These are phyloP conservation scores for Ptilodon capucinus DNA, from an alignment of 2,888 invertebrate genomes.

Conservation along the genomic window DNA sequence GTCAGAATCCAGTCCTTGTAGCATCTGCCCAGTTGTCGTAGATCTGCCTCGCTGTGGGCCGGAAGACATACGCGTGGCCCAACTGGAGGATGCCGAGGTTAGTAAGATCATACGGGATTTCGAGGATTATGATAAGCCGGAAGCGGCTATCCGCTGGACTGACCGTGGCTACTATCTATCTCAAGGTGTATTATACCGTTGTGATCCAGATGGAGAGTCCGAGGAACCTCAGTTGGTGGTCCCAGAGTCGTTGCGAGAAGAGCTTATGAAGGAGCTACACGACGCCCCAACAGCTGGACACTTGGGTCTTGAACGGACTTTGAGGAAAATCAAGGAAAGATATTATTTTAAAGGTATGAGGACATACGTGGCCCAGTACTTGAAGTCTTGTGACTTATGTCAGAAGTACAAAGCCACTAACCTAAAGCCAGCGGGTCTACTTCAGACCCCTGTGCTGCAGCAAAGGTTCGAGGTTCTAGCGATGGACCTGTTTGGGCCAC, in stretches of 20 bases:
- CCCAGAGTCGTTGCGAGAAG: not conserved
- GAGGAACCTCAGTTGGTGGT: not conserved
- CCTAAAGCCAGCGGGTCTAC: constrained; percentile 20
- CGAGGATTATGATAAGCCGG: too few species aligned
- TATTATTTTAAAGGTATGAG: not conserved
- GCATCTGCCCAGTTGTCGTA: constrained; percentile 1
- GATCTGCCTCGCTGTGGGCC: constrained; percentile 16
- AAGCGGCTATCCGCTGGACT: not conserved
- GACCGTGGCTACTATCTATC: not conserved
- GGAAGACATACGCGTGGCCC: too few species aligned
- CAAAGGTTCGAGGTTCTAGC: constrained; percentile 23
- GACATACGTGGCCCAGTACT: not conserved
- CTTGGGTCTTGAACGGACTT: too few species aligned
- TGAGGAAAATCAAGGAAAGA: not conserved
- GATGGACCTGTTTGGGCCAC: constrained; percentile 26
- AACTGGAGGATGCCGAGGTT: too few species aligned
- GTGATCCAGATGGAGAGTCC: not conserved
- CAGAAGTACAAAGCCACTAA: constrained; percentile 22
- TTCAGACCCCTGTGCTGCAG: constrained; percentile 13
- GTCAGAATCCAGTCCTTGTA: not conserved
- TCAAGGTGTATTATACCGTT: not conserved
- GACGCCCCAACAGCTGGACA: too few species aligned
- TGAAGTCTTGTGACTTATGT: constrained; percentile 4
- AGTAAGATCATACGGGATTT: too few species aligned
- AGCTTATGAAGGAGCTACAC: too few species aligned